A percentile compares a stretch with the other conserved stretches of the same genome.
These are phyloP conservation scores for Carollia perspicillata DNA, from an alignment of 2,113 vertebrate genomes.

Conservation along the genomic window DNA sequence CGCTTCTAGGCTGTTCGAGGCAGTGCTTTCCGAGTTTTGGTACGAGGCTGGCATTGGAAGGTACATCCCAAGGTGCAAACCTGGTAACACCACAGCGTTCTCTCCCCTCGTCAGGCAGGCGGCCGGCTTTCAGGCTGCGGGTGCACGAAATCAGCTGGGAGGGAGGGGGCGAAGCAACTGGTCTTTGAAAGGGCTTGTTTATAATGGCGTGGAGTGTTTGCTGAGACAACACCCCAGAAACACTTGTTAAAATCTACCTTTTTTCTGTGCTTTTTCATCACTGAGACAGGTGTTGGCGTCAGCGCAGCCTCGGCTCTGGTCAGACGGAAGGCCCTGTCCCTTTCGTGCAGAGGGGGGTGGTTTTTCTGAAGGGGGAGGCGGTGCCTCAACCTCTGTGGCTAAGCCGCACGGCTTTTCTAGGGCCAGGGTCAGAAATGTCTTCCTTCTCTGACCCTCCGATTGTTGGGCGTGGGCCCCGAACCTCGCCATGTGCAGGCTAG, in stretches of 20 bases:
- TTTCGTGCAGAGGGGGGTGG: neutral
- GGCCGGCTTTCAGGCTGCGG: neutral
- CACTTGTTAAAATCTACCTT: neutral
- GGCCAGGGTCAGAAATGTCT: neutral
- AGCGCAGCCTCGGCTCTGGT: neutral
- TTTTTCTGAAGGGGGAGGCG: neutral
- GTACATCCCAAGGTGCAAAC: neutral
- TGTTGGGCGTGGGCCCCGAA: neutral
- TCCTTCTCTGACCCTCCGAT: neutral
- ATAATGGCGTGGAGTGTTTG: neutral
- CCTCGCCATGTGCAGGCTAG: fast-evolving
- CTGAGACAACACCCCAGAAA: neutral
- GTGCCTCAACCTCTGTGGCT: neutral
- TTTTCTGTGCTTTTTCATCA: neutral
- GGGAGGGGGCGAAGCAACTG: neutral
- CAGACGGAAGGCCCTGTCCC: neutral
- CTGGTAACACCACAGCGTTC: neutral
- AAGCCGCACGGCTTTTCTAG: neutral
- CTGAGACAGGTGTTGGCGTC: neutral
- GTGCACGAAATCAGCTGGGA: neutral
- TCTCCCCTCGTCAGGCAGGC: neutral
- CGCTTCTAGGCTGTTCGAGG: neutral
- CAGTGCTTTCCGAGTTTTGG: neutral
- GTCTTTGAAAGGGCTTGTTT: neutral
- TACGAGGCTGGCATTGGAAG: neutral